Percentiles rank a stretch among this genome's conserved stretches.
These are phyloP conservation scores for Ormia ochracea DNA, from an alignment of 2,888 invertebrate species.

Conservation along the genomic window DNA sequence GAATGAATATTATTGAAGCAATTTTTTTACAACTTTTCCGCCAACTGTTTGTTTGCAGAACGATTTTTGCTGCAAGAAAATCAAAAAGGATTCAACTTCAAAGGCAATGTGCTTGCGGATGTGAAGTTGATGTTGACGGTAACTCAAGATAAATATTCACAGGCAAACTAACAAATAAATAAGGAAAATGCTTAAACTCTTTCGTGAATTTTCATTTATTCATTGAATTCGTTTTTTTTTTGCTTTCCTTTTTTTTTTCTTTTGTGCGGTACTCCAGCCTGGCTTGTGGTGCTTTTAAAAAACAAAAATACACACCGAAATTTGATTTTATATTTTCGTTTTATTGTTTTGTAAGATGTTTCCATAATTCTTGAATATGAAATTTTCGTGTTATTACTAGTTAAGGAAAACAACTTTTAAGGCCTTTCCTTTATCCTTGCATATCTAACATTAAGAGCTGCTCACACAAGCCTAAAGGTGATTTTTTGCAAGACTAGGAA, in stretches of 20 bases:
- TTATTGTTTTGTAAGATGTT: constrained; percentile 11
- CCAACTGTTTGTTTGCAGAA: constrained; percentile 43
- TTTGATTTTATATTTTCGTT: constrained; percentile 47
- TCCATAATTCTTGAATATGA: constrained; percentile 21
- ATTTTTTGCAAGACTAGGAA: too few relatives aligned
- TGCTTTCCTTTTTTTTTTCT: too few relatives aligned
- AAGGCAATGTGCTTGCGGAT: constrained; percentile 40
- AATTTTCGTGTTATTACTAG: constrained; percentile 23
- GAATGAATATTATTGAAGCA: constrained; percentile 47
- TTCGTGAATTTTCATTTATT: constrained; percentile 57
- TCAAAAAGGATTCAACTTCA: constrained; percentile 40
- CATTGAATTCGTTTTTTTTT: constrained; percentile 42
- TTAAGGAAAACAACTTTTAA: not conserved
- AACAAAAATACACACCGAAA: constrained; percentile 38
- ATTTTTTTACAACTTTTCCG: constrained; percentile 37
- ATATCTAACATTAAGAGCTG: too few relatives aligned
- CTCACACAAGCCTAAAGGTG: too few relatives aligned
- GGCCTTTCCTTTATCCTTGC: not conserved
- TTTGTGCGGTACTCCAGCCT: constrained; percentile 19
- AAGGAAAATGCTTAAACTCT: constrained; percentile 50
- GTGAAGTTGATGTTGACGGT: constrained; percentile 36
- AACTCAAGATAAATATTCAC: constrained; percentile 40
- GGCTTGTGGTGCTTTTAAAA: constrained; percentile 39
- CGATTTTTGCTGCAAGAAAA: constrained; percentile 19
- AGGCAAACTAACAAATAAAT: not conserved